Percentiles rank a stretch among this genome's conserved stretches.
These are phyloP conservation scores for Ciconia boyciana DNA, from an alignment of 2,113 vertebrate species.

Conservation along the genomic window DNA sequence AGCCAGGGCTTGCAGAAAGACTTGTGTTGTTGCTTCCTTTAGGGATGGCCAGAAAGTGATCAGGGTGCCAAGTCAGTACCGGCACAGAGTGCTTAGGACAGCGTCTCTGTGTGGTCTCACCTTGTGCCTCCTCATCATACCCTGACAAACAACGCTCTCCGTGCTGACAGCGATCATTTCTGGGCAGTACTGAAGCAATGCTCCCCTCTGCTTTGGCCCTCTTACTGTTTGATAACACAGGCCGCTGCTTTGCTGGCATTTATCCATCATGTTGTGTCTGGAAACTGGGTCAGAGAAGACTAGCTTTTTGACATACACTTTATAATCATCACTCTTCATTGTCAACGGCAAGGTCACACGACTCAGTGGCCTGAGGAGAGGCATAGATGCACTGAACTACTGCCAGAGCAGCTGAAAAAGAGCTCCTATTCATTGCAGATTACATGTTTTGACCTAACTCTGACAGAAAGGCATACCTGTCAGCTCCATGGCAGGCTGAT, in stretches of 20 bases:
- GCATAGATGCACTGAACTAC: constrained; percentile 39
- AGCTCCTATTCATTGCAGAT: constrained; percentile 50
- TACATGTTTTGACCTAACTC: constrained; percentile 42
- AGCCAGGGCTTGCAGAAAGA: background rate
- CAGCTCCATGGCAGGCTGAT: constrained; percentile 51
- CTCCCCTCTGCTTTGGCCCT: background rate
- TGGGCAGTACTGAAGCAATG: background rate
- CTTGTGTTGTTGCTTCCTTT: background rate
- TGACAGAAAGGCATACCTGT: constrained; percentile 68
- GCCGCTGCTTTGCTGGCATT: background rate
- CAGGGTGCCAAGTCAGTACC: background rate
- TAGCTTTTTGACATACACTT: constrained; percentile 54
- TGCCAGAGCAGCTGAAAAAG: constrained; percentile 57
- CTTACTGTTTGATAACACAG: background rate
- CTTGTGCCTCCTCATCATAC: background rate
- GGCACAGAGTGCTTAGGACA: background rate
- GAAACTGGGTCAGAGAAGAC: constrained; percentile 47
- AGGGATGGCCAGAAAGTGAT: background rate
- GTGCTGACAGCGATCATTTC: fast-evolving
- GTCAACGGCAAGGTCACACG: constrained; percentile 41
- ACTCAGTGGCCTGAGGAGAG: constrained; percentile 59
- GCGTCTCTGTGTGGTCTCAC: background rate
- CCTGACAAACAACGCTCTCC: background rate
- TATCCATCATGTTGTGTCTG: constrained; percentile 7
- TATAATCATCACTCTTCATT: constrained; percentile 38